Conservation (phyloP, 1,140 invertebrate genomes). For the Cotesia typhae region DNA sequence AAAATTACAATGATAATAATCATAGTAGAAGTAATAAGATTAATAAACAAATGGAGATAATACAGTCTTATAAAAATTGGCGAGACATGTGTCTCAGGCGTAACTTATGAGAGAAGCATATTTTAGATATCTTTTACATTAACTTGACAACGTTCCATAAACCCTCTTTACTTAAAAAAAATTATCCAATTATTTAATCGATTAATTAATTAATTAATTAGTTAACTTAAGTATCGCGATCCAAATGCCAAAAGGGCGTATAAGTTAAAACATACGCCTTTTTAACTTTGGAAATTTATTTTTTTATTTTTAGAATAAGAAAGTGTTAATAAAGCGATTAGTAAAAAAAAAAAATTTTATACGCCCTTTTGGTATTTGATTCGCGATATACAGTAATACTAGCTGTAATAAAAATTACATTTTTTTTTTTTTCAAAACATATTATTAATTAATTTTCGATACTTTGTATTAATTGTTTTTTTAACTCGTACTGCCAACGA, state of each 20-base stretch:
- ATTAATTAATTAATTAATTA: conserved; percentile 11
- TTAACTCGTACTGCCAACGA: no score
- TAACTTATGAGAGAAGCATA: background rate
- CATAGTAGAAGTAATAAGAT: background rate
- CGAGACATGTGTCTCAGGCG: conserved; percentile 34
- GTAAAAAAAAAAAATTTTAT: no score
- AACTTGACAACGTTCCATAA: background rate
- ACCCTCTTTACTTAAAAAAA: no score
- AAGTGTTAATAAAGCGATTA: no score
- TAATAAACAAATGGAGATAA: conserved; percentile 43
- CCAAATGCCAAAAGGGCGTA: no score
- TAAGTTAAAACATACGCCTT: no score
- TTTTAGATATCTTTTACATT: background rate
- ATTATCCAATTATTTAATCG: background rate
- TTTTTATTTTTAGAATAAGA: no score
- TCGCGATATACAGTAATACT: conserved; percentile 3
- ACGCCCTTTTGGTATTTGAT: no score
- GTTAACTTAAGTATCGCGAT: background rate
- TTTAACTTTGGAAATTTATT: no score
- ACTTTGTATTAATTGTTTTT: no score
- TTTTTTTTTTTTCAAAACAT: no score
- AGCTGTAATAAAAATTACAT: conserved; percentile 15
- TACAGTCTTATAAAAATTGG: conserved; percentile 56
- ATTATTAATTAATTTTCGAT: no score
- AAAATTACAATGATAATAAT: conserved; percentile 33